Evolutionary conservation across 2,113 vertebrate genomes (phyloP), one percentile per base, ranked within the genome.

Genomic region (Acrocephalus kingi): DNA sequence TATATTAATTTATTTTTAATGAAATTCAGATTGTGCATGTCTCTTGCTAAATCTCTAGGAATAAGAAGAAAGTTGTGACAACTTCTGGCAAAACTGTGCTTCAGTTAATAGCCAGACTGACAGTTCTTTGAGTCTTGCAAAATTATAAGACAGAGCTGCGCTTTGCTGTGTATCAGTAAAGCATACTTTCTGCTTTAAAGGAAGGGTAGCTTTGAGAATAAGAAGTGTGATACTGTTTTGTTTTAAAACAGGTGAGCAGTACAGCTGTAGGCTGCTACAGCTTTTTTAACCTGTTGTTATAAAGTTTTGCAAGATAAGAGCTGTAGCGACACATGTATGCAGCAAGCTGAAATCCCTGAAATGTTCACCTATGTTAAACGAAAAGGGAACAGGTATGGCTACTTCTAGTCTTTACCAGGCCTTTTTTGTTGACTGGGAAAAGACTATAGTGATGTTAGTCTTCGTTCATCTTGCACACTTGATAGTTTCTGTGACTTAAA

Each of bases 181-280:
- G 54, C 49, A 43, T 4, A 10, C 16, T 72, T 75, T n/a, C 12
- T 62, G 6, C 28, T 59, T 76, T 54, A 13, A 80, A 73, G 54
- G 21, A 55, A 31, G 19, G 13, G 16, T 75, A 49, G 15, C 30
- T 88, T 68, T 54, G 61, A 71, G 61, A 71, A 27, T 21, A 56
- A 41, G 37, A 64, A 27, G 9, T 62, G 13, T n/a, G 35, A 33
- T 56, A 25, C 37, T 27, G 24, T 27, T 15, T 19, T 74, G 17
- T 56, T 77, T 56, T 48, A 43, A 81, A 84, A 59, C 25, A 28
- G 23, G 6, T 73, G 35, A 73, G 12, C 41, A 81, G 21, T 61
- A 20, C 49, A 43, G 7, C 10, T 15, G 1, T n/a, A 18, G 68
- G 22, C 11, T 61, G 17, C 10, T 67, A 16, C 0, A 5, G 5